Evolutionary conservation across 2,888 invertebrate genomes (phyloP), one percentile per base, ranked within the genome.

Genomic region (Drosophila pegasa): DNA sequence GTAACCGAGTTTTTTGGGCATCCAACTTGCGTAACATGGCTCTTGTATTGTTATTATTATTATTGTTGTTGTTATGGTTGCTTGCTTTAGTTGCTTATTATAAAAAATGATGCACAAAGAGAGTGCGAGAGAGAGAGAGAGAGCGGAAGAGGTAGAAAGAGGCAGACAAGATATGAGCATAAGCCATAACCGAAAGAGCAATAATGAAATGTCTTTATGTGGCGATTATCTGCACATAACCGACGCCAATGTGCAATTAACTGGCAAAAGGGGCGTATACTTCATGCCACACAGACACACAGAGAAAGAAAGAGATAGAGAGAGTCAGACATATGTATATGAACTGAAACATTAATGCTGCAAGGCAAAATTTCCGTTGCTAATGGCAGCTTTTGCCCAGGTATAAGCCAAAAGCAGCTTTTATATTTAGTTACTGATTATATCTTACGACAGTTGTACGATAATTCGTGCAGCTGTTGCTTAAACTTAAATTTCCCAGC

Each of bases 151-250:
- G 25, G 3, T 7, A 62, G 47, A 45, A 35, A 68, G 25, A 55
- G 6, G 16, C 31, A 16, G 29, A n/a, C 41, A 31, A 41, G 43
- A 43, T 43, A 55, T 18, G 12, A 40, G 41, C 64, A 75, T 71
- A 64, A 67, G 41, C 41, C 72, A 76, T 64, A 75, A 66, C 56
- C 57, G 56, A 61, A 75, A 68, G 64, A 43, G 51, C 80, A 66
- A 73, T 72, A 76, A 84, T 87, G 78, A 87, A 87, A 85, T 68
- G 76, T 84, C 84, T 87, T 88, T 87, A 85, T 87, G 85, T 65
- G 71, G 69, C 81, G 87, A 88, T 85, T 88, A 88, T 79, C 79
- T 74, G 71, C 59, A 64, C 77, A 75, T 87, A 81, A 77, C 73
- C 80, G 61, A 54, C 64, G 50, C 68, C 68, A 71, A 74, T 76